Base-by-base conservation (phyloP, 2,888 invertebrate species). In the Drosophila picticornis region DNA sequence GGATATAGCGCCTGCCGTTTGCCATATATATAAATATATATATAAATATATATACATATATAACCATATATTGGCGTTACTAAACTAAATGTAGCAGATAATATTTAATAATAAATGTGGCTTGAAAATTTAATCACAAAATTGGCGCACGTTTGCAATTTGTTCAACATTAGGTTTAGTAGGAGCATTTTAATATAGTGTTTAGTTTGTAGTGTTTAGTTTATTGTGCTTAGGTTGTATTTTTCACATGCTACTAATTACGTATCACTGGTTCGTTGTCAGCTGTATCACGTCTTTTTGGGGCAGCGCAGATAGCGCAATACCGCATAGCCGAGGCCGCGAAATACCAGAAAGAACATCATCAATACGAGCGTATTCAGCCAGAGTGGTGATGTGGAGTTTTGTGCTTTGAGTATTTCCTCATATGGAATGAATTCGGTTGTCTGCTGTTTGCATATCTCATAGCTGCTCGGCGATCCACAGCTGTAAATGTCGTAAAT, bases 311-410 rank as follows among this genome's bases (percentile, higher is more conserved):
- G 94, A 91, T 95, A 96, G 82, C 96, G 95, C 83, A 96, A 94
- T 76, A 96, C 96, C 80, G 96, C 93, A 92, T 96, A 96, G 77
- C 96, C 96, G 76, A 96, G 94, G 63, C 95, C 94, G 80, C 96
- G 94, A 93, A 96, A 96, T 83, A 96, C 94, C 81, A 96, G 91
- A 77, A 96, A 94, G 94, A 96, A 96, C 84, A 95, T 94, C 83
- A 96, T 90, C 71, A 96, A 94, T 58, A 96, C 95, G 68, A 96
- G 92, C 19, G 96, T 96, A 93, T 96, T 96, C 70, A 96, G 95
- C 96, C 96, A 96, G 27, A 96, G 93, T 19, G 96, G 96, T 72
- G 94, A 93, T 78, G 94, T 94, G 29, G 95, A 95, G 63, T 95
- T 95, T 89, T 96, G 95, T 71, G 95, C 95, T 86, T 95, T 95